phyloP scores from a whole-genome alignment of 2,113 vertebrate genomes.

The Panthera tigris region DNA sequence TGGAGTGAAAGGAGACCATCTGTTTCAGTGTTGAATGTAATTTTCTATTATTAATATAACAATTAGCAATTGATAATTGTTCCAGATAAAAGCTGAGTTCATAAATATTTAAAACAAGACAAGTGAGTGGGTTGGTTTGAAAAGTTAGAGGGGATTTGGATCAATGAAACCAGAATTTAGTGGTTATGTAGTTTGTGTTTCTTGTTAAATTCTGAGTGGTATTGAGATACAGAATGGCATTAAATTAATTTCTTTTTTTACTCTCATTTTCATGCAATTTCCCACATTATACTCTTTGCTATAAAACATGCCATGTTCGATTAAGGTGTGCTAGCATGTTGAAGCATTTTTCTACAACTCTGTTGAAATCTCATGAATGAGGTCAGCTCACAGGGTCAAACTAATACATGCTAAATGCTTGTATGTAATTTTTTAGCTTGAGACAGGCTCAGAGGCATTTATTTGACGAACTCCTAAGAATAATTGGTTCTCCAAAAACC shows the following conservation, averaged over 20 bases:
- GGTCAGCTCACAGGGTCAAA: conserved; percentile 67
- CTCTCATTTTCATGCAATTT: conserved; percentile 69
- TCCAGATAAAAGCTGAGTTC: conserved; percentile 47
- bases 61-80: conserved; percentile 61
- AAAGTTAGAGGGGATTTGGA: background rate
- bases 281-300: conserved; percentile 44
- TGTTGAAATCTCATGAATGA: conserved; percentile 60
- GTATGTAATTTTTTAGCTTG: conserved; percentile 74
- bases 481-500: conserved; percentile 61
- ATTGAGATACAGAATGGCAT: background rate
- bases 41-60: conserved; percentile 64
- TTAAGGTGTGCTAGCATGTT: conserved; percentile 70
- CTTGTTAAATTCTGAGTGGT: conserved; percentile 58
- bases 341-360: conserved; percentile 73
- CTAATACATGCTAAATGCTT: conserved; percentile 80
- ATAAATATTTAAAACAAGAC: conserved; percentile 57
- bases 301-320: conserved; percentile 68
- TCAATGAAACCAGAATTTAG: background rate
- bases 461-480: conserved; percentile 63
- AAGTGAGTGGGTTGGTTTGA: background rate
- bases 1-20: conserved; percentile 45
- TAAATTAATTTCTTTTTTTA: conserved; percentile 70
- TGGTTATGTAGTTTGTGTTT: conserved; percentile 40
- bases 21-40: conserved; percentile 63
- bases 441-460: conserved; percentile 31